A percentile compares a stretch with the other conserved stretches of the same genome.
Conservation (phyloP, 35 echinoderm and acorn worm genomes). For the Heliocidaris erythrogramma region DNA sequence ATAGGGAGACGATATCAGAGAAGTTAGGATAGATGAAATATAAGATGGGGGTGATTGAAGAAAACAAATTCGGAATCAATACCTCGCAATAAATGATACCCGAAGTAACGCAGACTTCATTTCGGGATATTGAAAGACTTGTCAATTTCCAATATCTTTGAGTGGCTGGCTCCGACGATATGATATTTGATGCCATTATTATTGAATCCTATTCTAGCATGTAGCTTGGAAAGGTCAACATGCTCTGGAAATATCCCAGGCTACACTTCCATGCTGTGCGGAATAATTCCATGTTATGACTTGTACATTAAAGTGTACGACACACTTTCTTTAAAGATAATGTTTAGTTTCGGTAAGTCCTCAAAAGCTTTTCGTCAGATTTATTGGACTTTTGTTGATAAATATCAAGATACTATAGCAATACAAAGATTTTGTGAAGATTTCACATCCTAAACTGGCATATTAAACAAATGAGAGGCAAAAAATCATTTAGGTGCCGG, state of each 20-base stretch:
- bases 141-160: constrained; percentile 4
- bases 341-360: no score
- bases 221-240: background rate
- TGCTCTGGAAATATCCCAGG: background rate
- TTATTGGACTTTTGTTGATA: no score
- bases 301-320: background rate
- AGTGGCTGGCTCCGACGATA: background rate
- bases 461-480: no score
- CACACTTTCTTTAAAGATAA: background rate
- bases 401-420: no score
- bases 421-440: no score
- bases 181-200: constrained; percentile 1
- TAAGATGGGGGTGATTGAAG: background rate
- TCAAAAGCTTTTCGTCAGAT: no score
- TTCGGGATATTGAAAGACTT: constrained; percentile 3
- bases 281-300: background rate
- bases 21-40: no score
- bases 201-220: background rate
- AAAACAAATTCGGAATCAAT: background rate
- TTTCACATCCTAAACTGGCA: no score
- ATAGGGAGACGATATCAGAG: no score
- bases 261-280: background rate
- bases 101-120: background rate
- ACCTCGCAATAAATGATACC: background rate
- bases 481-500: no score